Evolutionary conservation across 2,888 invertebrate genomes (phyloP).

Genomic region (Itoplectis maculator): DNA sequence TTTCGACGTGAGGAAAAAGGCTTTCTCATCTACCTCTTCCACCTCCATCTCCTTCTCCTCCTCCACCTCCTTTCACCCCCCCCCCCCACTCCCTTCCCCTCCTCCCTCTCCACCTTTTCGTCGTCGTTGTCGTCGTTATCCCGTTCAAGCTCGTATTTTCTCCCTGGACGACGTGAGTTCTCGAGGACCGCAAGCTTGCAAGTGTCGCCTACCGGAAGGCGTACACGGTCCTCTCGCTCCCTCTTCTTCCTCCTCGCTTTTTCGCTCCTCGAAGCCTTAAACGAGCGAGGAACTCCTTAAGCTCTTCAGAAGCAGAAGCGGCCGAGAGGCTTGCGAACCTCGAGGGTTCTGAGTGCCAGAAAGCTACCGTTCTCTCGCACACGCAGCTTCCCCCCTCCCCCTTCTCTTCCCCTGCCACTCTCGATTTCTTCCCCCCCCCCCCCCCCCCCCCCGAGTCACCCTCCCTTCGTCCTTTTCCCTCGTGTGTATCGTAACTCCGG

Average conservation of each 20-base stretch:
- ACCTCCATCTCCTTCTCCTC: not conserved
- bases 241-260: not conserved
- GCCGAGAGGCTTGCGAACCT: conserved; percentile 12
- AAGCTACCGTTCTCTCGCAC: conserved; percentile 2
- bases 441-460: too few species aligned
- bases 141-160: conserved; percentile 39
- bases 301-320: conserved; percentile 17
- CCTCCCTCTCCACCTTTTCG: not conserved
- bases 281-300: conserved; percentile 8
- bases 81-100: not conserved
- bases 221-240: not conserved
- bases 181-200: conserved; percentile 41
- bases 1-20: conserved; percentile 3
- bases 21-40: not conserved
- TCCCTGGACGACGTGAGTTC: conserved; percentile 38
- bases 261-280: conserved; percentile 5
- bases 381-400: not conserved
- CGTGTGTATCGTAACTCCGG: conserved; percentile 17
- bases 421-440: too few species aligned
- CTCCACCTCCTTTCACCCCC: not conserved
- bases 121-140: conserved; percentile 28
- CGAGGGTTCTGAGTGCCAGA: conserved; percentile 8
- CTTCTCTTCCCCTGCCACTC: not conserved
- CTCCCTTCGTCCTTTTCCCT: not conserved
- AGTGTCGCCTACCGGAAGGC: conserved; percentile 39